Percentiles rank a stretch among this genome's conserved stretches.
These are phyloP conservation scores for Standfussiana lucernea DNA, from an alignment of 2,888 invertebrate genomes.

Conservation along the genomic window DNA sequence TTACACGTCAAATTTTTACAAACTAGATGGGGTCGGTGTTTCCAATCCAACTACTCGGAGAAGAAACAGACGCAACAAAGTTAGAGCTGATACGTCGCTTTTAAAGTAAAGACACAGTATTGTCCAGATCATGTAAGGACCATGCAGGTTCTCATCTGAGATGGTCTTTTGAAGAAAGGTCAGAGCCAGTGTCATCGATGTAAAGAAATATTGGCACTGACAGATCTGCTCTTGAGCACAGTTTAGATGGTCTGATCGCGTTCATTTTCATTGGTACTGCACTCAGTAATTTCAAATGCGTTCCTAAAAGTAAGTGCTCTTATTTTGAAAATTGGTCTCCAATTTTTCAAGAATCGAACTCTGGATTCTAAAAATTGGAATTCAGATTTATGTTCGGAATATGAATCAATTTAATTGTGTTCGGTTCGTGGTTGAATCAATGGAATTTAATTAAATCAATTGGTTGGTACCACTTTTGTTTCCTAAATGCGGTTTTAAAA, in stretches of 20 bases:
- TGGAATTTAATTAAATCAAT: constrained; percentile 23
- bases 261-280: not conserved
- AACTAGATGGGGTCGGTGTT: no score
- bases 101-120: not conserved
- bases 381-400: constrained; percentile 39
- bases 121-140: not conserved
- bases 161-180: not conserved
- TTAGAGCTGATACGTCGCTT: not conserved
- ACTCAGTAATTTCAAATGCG: not conserved
- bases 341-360: constrained; percentile 19
- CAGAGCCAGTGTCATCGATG: not conserved
- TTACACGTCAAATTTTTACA: no score
- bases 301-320: constrained; percentile 28
- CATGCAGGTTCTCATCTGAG: not conserved
- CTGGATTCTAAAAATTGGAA: constrained; percentile 9
- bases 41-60: no score
- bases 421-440: constrained; percentile 20
- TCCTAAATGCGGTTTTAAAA: constrained; percentile 6
- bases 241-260: not conserved
- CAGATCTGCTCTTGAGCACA: not conserved
- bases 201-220: not conserved
- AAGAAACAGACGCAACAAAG: not conserved
- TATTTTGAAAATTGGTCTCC: constrained; percentile 35
- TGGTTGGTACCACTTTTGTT: constrained; percentile 14
- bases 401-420: constrained; percentile 41